Evolutionary conservation across 2,888 invertebrate genomes (phyloP).

Genomic region (Tanaodytes sp.): DNA sequence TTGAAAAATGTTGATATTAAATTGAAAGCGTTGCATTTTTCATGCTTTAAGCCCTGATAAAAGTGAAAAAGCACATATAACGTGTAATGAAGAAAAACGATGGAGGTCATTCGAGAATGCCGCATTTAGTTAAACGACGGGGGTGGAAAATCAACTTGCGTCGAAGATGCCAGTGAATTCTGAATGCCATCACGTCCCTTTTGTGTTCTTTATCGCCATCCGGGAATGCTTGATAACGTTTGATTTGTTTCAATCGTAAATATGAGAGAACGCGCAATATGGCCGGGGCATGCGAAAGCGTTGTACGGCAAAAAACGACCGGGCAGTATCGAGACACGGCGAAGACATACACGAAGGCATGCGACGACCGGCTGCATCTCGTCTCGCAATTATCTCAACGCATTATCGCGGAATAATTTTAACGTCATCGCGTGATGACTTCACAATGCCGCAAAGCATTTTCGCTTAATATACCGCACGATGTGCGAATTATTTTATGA

Average conservation of each 20-base stretch:
- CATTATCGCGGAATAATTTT: constrained; percentile 53
- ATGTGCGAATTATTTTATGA: constrained; percentile 33
- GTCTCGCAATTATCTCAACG: constrained; percentile 51
- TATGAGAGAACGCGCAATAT: constrained; percentile 63
- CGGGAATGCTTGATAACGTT: constrained; percentile 73
- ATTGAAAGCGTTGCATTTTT: too few species aligned
- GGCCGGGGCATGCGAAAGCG: constrained; percentile 44
- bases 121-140: constrained; percentile 12
- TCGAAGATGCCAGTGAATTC: not conserved
- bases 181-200: constrained; percentile 65
- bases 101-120: not conserved
- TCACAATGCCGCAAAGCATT: constrained; percentile 46
- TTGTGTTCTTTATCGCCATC: constrained; percentile 72
- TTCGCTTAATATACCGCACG: constrained; percentile 29
- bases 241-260: constrained; percentile 74
- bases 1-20: too few species aligned
- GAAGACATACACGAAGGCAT: constrained; percentile 48
- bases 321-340: constrained; percentile 29
- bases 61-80: too few species aligned
- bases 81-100: too few species aligned
- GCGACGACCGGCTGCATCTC: constrained; percentile 45
- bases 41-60: too few species aligned
- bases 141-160: constrained; percentile 55
- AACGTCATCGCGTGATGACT: constrained; percentile 50
- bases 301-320: constrained; percentile 36